These are phyloP conservation scores for Pitta sordida DNA, from an alignment of 2,113 vertebrate species.

Conservation along the genomic window DNA sequence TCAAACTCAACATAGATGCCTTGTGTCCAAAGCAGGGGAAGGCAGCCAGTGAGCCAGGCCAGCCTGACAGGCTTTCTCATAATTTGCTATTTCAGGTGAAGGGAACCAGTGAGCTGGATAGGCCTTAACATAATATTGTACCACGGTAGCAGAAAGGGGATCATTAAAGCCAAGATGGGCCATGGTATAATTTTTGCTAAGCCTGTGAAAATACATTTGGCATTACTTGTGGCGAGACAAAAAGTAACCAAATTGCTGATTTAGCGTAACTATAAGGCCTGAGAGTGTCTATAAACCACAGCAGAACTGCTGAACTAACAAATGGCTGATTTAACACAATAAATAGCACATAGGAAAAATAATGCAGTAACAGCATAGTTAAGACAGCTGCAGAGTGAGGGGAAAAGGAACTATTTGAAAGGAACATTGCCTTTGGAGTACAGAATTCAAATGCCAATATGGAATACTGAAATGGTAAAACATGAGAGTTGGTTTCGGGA, in stretches of 20 bases:
- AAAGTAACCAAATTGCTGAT: constrained; percentile 33
- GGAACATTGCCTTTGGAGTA: background rate
- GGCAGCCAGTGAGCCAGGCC: background rate
- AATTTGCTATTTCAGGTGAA: constrained; percentile 40
- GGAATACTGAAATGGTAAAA: background rate
- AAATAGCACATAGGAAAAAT: constrained; percentile 45
- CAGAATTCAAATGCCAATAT: background rate
- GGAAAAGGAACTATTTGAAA: background rate
- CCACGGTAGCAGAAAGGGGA: background rate
- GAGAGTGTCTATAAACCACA: background rate
- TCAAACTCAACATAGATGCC: background rate
- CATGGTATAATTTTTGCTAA: background rate
- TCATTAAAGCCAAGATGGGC: constrained; percentile 38
- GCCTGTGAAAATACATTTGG: constrained; percentile 7
- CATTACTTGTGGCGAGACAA: constrained; percentile 13
- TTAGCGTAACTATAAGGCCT: background rate
- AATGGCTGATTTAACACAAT: constrained; percentile 63
- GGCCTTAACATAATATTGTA: background rate
- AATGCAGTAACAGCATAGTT: constrained; percentile 5
- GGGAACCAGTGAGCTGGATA: background rate
- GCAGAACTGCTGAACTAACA: constrained; percentile 47
- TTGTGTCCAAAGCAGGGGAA: background rate
- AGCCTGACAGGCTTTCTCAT: background rate
- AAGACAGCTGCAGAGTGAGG: constrained; percentile 28
- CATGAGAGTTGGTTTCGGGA: background rate